Percentiles rank a stretch among this genome's conserved stretches.
Evolutionary conservation across 2,888 invertebrate species (phyloP).

Genomic region (Ormyrus pomaceus): DNA sequence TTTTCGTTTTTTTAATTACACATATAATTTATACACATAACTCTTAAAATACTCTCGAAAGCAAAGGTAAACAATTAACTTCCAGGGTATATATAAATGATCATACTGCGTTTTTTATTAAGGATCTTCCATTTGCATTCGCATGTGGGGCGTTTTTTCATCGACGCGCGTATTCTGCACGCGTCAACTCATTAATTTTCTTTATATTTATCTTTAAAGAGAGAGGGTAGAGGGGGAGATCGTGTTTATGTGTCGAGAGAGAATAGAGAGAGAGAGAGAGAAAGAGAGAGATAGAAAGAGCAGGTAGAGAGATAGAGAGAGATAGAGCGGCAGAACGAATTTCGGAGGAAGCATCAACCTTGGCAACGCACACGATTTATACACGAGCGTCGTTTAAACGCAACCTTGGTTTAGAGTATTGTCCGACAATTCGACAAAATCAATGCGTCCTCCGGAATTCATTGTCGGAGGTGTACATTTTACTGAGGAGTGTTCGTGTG

Average conservation of each 20-base stretch:
- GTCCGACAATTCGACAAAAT: slow-evolving; percentile 45
- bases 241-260: neutral
- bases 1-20: slow-evolving; percentile 66
- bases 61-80: slow-evolving; percentile 70
- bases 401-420: slow-evolving; percentile 44
- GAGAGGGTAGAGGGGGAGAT: slow-evolving; percentile 5
- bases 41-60: slow-evolving; percentile 68
- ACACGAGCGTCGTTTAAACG: slow-evolving; percentile 52
- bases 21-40: slow-evolving; percentile 72
- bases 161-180: slow-evolving; percentile 29
- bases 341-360: slow-evolving; percentile 48
- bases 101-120: slow-evolving; percentile 62
- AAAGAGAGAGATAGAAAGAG: slow-evolving; percentile 11
- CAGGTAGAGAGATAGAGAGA: slow-evolving; percentile 11
- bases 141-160: slow-evolving; percentile 41
- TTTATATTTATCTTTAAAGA: slow-evolving; percentile 48
- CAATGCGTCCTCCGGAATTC: slow-evolving; percentile 46
- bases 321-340: slow-evolving; percentile 10
- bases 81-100: slow-evolving; percentile 66
- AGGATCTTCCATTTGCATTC: slow-evolving; percentile 53
- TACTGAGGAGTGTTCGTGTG: slow-evolving; percentile 16
- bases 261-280: slow-evolving; percentile 17
- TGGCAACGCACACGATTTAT: slow-evolving; percentile 23
- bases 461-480: slow-evolving; percentile 37
- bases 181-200: slow-evolving; percentile 45